Base-by-base conservation (phyloP, 2,888 invertebrate genomes). In the Entomobrya proxima region DNA sequence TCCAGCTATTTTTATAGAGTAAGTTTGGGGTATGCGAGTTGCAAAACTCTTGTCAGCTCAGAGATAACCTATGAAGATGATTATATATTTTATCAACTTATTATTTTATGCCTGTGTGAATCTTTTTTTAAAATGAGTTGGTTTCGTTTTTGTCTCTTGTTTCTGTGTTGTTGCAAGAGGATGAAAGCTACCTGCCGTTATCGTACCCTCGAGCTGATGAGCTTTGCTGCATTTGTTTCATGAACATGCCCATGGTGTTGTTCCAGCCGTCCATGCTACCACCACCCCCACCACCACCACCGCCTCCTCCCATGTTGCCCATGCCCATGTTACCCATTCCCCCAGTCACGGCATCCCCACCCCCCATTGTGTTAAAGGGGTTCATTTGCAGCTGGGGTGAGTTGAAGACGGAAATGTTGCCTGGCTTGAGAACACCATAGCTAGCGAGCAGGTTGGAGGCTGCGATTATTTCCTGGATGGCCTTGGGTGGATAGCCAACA, bases 381-480 rank as follows among this genome's bases (percentile, higher is more conserved):
- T 89, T 87, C 75, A 89, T 88, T 86, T 89, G 89, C 50, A 90
- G 78, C 76, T 88, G 89, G 74, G 90, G 89, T 72, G 87, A 76
- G 86, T 90, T 90, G 85, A 90, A 90, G 83, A 90, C 89, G 69
- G 89, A 86, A 69, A 90, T 90, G 82, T 90, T 90, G 61, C 90
- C 90, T 37, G 90, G 90, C 81, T 90, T 90, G 69, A 90, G 78
- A 37, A 90, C 85, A 67, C 89, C 90, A 61, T 89, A 90, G 21
- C 89, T 89, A 76, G 90, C 90, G 74, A 90, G 50, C 69, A 90
- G 55, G 84, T 90, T 90, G 64, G 87, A 83, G 21, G 90, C 89
- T 32, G 88, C 89, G 61, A 90, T 88, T 52, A 90, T 89, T 76
- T 90, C 90, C 61, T 89, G 88, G 82, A 88, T 88, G 1, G 90